Evolutionary conservation across 2,797 vertebrate genomes (phyloP).

Genomic region (Champsocephalus esox): DNA sequence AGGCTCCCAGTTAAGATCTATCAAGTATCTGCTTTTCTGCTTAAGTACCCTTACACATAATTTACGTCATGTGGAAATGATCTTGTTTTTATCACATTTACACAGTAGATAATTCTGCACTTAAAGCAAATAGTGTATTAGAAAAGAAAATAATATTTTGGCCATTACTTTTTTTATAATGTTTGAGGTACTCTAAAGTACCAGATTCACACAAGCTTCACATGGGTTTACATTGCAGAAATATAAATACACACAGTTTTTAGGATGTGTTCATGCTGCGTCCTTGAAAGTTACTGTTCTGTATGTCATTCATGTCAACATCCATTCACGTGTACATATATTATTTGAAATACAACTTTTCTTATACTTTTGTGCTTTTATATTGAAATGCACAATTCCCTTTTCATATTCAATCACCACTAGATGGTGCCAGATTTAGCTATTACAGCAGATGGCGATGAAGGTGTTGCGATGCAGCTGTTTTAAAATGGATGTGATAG

Average conservation of each 20-base stretch:
- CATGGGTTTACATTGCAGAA: neutral
- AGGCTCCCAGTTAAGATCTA: neutral
- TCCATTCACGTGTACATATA: neutral
- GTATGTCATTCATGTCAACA: neutral
- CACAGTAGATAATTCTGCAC: neutral
- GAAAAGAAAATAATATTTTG: neutral
- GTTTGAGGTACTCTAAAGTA: neutral
- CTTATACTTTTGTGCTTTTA: neutral
- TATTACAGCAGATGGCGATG: conserved; percentile 26
- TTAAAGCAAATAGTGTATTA: conserved; percentile 3
- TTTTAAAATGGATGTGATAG: conserved; percentile 53
- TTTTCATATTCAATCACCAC: conserved; percentile 64
- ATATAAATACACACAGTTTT: neutral
- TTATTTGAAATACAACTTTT: conserved; percentile 8
- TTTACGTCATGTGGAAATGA: conserved; percentile 16
- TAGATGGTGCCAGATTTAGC: conserved; percentile 86
- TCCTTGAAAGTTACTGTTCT: neutral
- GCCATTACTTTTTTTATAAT: neutral
- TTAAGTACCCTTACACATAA: conserved; percentile 4
- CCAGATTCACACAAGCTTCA: too few species aligned
- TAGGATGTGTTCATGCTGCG: neutral
- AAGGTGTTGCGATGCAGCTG: conserved; percentile 45
- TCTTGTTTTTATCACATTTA: conserved; percentile 20
- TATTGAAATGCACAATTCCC: neutral
- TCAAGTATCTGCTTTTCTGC: conserved; percentile 12